Percentiles rank a stretch among this genome's conserved stretches.
Evolutionary conservation across 2,113 vertebrate genomes (phyloP).

Genomic region (Vulpes ferrilata): DNA sequence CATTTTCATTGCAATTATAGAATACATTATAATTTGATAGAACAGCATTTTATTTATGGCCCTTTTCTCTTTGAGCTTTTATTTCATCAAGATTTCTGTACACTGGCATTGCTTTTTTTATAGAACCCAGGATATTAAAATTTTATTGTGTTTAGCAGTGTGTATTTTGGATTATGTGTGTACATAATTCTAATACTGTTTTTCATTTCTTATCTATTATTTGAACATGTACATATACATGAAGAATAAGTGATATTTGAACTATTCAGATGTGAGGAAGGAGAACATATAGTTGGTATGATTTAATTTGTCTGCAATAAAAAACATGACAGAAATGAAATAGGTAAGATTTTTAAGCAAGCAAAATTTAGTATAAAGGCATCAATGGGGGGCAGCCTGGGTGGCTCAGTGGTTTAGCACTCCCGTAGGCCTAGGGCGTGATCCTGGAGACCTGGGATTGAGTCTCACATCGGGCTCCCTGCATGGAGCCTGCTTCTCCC

Average conservation of each 20-base stretch:
- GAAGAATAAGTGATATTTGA: not conserved
- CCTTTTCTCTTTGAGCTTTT: slow-evolving; percentile 51
- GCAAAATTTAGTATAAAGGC: slow-evolving; percentile 22
- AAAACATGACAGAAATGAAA: not conserved
- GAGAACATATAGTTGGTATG: not conserved
- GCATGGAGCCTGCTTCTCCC: too few species aligned
- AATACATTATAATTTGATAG: slow-evolving; percentile 57
- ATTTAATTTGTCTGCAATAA: slow-evolving; percentile 39
- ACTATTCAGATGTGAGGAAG: not conserved
- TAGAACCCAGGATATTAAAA: not conserved
- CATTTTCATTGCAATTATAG: slow-evolving; percentile 32
- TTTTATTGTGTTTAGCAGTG: slow-evolving; percentile 25
- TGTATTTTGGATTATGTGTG: not conserved
- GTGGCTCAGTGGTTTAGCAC: too few species aligned
- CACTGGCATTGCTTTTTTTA: not conserved
- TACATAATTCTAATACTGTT: slow-evolving; percentile 6
- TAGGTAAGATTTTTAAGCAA: not conserved
- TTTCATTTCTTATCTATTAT: slow-evolving; percentile 25
- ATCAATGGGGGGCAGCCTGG: not conserved
- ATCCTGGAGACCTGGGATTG: too few species aligned
- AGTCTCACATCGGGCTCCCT: too few species aligned
- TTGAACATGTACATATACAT: not conserved
- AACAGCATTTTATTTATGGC: slow-evolving; percentile 36
- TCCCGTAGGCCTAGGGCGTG: too few species aligned
- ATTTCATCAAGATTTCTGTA: slow-evolving; percentile 36